Evolutionary conservation across 2,113 vertebrate genomes (phyloP).

Genomic region (Tachysurus vachellii): DNA sequence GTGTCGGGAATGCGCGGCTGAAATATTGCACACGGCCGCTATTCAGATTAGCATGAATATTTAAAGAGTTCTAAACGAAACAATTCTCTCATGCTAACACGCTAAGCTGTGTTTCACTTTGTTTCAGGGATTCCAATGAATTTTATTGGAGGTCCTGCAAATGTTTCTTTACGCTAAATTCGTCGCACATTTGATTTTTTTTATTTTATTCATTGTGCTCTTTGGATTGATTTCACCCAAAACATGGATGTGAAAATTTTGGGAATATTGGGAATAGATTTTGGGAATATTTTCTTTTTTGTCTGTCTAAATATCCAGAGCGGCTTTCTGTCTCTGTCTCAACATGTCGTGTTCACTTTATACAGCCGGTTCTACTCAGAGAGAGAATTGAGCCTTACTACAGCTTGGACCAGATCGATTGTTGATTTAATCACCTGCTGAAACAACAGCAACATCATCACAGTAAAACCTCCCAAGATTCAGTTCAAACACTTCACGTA

Average conservation of each 20-base stretch:
- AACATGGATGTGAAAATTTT: neutral
- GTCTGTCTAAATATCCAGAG: neutral
- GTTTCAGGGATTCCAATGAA: neutral
- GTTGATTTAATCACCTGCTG: neutral
- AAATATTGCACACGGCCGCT: neutral
- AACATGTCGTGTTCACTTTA: neutral
- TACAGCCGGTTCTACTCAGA: neutral
- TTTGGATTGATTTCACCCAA: neutral
- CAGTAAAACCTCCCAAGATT: too few relatives aligned
- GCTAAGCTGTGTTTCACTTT: neutral
- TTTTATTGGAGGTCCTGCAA: neutral
- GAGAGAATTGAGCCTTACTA: too few relatives aligned
- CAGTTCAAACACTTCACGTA: neutral
- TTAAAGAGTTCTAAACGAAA: neutral
- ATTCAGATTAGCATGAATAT: conserved; percentile 2
- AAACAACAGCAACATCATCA: too few relatives aligned
- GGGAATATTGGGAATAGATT: too few relatives aligned
- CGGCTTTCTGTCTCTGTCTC: neutral
- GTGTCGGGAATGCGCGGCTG: neutral
- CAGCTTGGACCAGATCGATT: too few relatives aligned
- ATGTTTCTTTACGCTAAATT: neutral
- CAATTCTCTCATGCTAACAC: neutral
- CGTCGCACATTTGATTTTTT: neutral
- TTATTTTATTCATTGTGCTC: neutral
- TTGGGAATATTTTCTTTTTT: too few relatives aligned